Conservation (phyloP, 30 jellyfish, hydroid and myxozoan species). For the Rhopilema esculentum region DNA sequence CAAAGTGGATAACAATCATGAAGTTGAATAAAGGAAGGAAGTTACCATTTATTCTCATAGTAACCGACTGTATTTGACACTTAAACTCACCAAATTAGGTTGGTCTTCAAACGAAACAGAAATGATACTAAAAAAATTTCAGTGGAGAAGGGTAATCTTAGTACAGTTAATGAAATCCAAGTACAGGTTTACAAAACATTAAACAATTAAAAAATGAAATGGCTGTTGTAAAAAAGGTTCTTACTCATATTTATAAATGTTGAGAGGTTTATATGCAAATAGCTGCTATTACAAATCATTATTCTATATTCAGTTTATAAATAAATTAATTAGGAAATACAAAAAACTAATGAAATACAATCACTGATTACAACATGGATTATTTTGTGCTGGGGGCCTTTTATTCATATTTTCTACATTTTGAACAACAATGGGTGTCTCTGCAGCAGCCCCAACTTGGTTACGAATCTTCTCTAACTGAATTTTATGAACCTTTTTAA, state of each 20-base stretch:
- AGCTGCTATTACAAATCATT: not conserved
- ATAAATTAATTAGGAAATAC: constrained; percentile 9
- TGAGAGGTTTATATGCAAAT: too few relatives aligned
- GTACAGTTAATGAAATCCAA: too few relatives aligned
- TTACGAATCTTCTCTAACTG: constrained; percentile 83
- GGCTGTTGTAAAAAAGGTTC: not conserved
- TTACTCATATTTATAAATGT: not conserved
- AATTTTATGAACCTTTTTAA: constrained; percentile 86
- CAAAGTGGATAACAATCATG: too few relatives aligned
- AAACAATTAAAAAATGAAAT: not conserved
- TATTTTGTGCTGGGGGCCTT: not conserved
- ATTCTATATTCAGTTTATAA: not conserved
- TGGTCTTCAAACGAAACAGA: too few relatives aligned
- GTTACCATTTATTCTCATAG: too few relatives aligned
- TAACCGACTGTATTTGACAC: too few relatives aligned
- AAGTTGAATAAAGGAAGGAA: too few relatives aligned
- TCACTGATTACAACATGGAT: constrained; percentile 35
- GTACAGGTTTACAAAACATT: not conserved
- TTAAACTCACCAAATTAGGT: too few relatives aligned
- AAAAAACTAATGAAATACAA: not conserved
- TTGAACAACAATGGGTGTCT: constrained; percentile 25
- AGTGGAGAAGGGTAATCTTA: too few relatives aligned
- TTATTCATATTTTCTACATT: constrained; percentile 24
- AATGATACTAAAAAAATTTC: too few relatives aligned
- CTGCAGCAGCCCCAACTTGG: constrained; percentile 69